These are phyloP conservation scores for Pecten maximus DNA, from an alignment of 2,888 invertebrate species.

Conservation along the genomic window DNA sequence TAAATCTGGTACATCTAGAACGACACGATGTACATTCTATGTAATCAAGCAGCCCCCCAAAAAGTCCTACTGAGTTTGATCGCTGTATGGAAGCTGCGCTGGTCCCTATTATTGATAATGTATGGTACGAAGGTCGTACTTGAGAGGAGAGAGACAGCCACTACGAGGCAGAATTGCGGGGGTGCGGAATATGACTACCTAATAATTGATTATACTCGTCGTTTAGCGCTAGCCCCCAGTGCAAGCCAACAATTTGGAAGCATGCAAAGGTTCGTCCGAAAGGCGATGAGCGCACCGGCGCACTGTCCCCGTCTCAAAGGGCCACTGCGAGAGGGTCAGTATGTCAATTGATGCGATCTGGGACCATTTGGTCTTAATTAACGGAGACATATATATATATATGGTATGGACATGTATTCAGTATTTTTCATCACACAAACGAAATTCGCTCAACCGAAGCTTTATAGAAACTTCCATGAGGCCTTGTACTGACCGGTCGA, in stretches of 20 bases:
- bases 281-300: constrained; percentile 28
- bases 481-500: background rate
- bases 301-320: constrained; percentile 33
- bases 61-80: background rate
- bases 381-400: constrained; percentile 13
- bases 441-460: background rate
- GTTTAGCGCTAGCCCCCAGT: constrained; percentile 14
- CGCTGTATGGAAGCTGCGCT: background rate
- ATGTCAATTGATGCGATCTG: background rate
- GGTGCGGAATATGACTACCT: constrained; percentile 25
- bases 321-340: constrained; percentile 15
- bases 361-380: constrained; percentile 28
- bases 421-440: constrained; percentile 11
- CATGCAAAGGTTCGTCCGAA: constrained; percentile 35
- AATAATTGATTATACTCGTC: constrained; percentile 23
- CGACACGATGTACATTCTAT: no score
- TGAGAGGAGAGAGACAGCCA: constrained; percentile 18
- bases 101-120: background rate
- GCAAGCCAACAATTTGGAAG: constrained; percentile 30
- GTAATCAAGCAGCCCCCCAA: background rate
- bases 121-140: constrained; percentile 13
- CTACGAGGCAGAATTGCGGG: background rate
- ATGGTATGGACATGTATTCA: constrained; percentile 29
- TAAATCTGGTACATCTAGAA: no score
- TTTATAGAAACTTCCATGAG: background rate